phyloP scores from a whole-genome alignment of 1,140 invertebrate species.

The Tetramorium alpestre region DNA sequence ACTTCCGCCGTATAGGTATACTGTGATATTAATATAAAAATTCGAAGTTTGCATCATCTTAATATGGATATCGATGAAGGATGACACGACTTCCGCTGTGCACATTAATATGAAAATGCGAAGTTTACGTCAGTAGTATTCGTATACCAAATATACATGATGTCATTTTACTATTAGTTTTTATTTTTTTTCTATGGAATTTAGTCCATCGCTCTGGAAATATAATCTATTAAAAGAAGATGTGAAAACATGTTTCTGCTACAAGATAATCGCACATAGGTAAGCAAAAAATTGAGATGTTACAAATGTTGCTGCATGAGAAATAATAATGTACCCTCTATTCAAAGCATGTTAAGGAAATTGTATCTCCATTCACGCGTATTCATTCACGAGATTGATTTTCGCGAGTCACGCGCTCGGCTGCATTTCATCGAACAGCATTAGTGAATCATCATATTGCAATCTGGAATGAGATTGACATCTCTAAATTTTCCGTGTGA shows the following conservation, averaged over 20 bases:
- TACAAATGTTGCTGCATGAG: neutral
- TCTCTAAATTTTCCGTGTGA: neutral
- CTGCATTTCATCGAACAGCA: neutral
- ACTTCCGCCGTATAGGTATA: neutral
- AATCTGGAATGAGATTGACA: slow-evolving; percentile 11
- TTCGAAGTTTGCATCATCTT: neutral
- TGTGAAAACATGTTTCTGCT: neutral
- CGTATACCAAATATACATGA: too few relatives aligned
- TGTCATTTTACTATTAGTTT: neutral
- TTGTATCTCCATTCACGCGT: slow-evolving; percentile 36
- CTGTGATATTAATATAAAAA: slow-evolving; percentile 2
- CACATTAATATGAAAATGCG: too few relatives aligned
- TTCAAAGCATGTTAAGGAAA: neutral
- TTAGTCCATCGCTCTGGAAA: neutral
- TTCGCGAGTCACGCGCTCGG: neutral
- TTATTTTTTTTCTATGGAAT: neutral
- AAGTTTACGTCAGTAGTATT: too few relatives aligned
- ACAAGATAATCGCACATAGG: neutral
- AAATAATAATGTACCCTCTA: neutral
- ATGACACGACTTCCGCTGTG: too few relatives aligned
- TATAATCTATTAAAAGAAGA: neutral
- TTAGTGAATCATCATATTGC: slow-evolving; percentile 9
- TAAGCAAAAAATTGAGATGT: neutral
- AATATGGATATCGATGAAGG: too few relatives aligned
- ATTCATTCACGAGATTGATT: slow-evolving; percentile 55